Evolutionary conservation across 1,140 invertebrate genomes (phyloP), one percentile per base, ranked within the genome.

Genomic region (Chironomus striatipennis): DNA sequence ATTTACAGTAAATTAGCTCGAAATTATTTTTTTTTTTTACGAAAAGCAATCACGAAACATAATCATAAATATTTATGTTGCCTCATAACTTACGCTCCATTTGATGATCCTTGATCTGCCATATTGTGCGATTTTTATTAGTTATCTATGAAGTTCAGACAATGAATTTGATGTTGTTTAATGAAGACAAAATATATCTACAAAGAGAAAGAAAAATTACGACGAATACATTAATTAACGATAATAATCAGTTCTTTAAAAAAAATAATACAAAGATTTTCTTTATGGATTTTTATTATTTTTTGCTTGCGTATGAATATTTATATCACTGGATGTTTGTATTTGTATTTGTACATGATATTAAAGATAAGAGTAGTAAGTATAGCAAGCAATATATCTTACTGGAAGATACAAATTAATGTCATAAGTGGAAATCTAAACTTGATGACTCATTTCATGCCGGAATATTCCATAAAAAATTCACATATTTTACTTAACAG

Each of bases 101-200:
- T 57, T 57, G 47, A 57, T 57, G 47, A n/a, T 57, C 47, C 47
- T 57, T 57, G 47, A 57, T 57, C 47, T 57, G 47, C 47, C 47
- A 57, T 57, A n/a, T 57, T 15, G 12, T 57, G 47, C 47, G 47
- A 15, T 57, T 57, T 12, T 57, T 57, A 15, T 57, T 57, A 57
- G 12, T 57, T 57, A 57, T 57, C n/a, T 57, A 57, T 57, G 47
- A 15, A n/a, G 47, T n/a, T 57, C 47, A 57, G 47, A 57, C 4
- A 57, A 12, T 57, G n/a, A 57, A 57, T 34, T 34, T 34, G 24
- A 34, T 34, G 24, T 34, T 34, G 24, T 34, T 34, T 34, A n/a
- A n/a, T n/a, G n/a, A n/a, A n/a, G n/a, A n/a, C n/a, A n/a, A n/a
- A n/a, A 34, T 34, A 34, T 34, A 34, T 34, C 24, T 34, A 34